Evolutionary conservation across 2,113 vertebrate genomes (phyloP), one percentile per base, ranked within the genome.

Genomic region (Megaptera novaeangliae): DNA sequence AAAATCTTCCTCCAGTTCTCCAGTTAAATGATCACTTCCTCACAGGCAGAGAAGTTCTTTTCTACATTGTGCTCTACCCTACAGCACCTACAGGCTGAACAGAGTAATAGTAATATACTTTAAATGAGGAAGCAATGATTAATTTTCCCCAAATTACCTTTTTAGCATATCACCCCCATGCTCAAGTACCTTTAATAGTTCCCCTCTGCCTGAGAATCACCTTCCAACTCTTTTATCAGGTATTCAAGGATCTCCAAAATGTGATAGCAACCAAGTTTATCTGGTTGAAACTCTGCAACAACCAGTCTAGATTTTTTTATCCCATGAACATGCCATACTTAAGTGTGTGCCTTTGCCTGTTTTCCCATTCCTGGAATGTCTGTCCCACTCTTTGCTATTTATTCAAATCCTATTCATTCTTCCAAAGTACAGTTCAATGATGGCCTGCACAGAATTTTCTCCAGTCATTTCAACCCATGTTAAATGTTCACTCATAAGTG

Each of bases 1-100:
- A 81, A 96, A 88, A 96, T 88, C 66, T 68, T 74, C 88, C 77
- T 94, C 41, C 25, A 49, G 31, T 77, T 81, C 77, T 89, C 27
- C 39, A 68, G 31, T 57, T 81, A 83, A 88, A 93, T 39, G n/a
- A 75, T 52, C 18, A 74, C 66, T 85, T 68, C 59, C 31, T 66
- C 27, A 66, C 0, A 52, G 61, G 77, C 75, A 69, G 61, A 83
- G n/a, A n/a, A 55, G 9, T 96, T 82, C 63, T 82, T 83, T 93
- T 66, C 23, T 34, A 66, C 9, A 83, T 39, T 25, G 10, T 27
- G 7, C 41, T 83, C 59, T 61, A 52, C 41, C 39, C 52, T n/a
- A 34, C 13, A 68, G 69, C 8, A 84, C 8, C 36, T 82, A 59
- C 21, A n/a, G 27, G n/a, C n/a, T 68, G 17, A 78, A 77, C 68